Conservation (phyloP, 1,140 invertebrate species). For the Drosophila fuyamai region DNA sequence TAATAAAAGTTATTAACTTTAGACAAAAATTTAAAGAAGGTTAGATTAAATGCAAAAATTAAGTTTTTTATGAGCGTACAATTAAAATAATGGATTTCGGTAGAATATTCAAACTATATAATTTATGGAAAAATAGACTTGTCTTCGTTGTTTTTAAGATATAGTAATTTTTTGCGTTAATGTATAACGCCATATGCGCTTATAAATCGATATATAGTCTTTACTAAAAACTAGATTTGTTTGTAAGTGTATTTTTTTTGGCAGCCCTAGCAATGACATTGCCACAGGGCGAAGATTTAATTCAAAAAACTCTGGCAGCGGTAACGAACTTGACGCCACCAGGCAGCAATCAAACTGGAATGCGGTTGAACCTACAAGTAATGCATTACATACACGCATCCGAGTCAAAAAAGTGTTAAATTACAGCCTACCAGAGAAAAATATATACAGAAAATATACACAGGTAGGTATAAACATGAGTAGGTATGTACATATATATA, state of each 20-base stretch:
- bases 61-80: no score
- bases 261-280: constrained; percentile 50
- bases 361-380: constrained; percentile 65
- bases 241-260: neutral
- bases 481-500: neutral
- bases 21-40: no score
- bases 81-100: no score
- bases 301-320: constrained; percentile 47
- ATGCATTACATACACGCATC: constrained; percentile 58
- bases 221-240: no score
- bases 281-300: constrained; percentile 45
- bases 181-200: no score
- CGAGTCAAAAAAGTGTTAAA: constrained; percentile 74
- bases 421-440: constrained; percentile 51
- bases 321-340: constrained; percentile 72
- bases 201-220: no score
- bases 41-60: no score
- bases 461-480: neutral
- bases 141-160: no score
- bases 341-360: constrained; percentile 70
- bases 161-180: no score
- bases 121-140: no score
- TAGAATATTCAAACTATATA: no score
- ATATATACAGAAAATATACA: neutral
- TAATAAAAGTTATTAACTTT: no score